Percentiles rank a stretch among this genome's conserved stretches.
These are phyloP conservation scores for Protaetia brevitarsis DNA, from an alignment of 1,140 invertebrate species.

Conservation along the genomic window DNA sequence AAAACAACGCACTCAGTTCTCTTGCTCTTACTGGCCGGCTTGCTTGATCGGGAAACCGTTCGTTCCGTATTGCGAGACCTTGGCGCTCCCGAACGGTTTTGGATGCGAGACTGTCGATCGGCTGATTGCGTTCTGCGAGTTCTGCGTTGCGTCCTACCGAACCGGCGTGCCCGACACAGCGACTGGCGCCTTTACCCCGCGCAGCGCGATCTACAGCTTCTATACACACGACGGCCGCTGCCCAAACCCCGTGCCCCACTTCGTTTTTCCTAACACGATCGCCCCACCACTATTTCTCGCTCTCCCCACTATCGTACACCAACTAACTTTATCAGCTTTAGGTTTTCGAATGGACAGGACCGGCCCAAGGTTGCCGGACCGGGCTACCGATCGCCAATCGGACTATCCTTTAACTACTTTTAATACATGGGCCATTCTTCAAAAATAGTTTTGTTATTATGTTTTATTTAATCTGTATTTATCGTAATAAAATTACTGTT, in stretches of 20 bases:
- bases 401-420: too few species aligned
- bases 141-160: background rate
- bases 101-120: background rate
- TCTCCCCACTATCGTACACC: background rate
- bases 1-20: too few species aligned
- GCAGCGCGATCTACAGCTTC: background rate
- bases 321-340: background rate
- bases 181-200: constrained; percentile 1
- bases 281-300: background rate
- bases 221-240: background rate
- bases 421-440: too few species aligned
- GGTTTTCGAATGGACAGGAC: too few species aligned
- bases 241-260: background rate
- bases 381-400: too few species aligned
- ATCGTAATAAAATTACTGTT: too few species aligned
- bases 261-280: background rate
- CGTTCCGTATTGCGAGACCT: too few species aligned
- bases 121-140: background rate
- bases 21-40: too few species aligned
- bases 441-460: too few species aligned
- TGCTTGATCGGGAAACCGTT: too few species aligned
- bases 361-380: background rate
- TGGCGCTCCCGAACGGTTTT: too few species aligned
- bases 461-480: too few species aligned
- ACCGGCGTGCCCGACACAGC: background rate